A percentile compares a stretch with the other conserved stretches of the same genome.
Evolutionary conservation across 2,888 invertebrate species (phyloP).

Genomic region (Marasmarcha lunaedactyla): DNA sequence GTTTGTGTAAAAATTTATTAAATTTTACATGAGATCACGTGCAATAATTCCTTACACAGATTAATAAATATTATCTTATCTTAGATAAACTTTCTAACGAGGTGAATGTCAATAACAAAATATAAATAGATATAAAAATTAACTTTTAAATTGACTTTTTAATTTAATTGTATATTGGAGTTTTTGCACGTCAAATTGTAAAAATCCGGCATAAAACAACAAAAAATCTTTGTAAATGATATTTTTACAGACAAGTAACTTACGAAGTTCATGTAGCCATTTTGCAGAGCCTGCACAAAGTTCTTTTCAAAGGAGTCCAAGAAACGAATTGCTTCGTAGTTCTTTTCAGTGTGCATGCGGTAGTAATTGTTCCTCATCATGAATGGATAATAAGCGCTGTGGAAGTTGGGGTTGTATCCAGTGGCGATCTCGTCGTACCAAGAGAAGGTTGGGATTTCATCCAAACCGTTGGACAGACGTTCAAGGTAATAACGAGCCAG

Average conservation of each 20-base stretch:
- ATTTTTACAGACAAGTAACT: conserved; percentile 21
- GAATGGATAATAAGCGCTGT: conserved; percentile 45
- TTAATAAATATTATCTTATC: background rate
- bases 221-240: no score
- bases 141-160: no score
- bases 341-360: conserved; percentile 61
- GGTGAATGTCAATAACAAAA: no score
- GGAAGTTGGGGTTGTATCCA: conserved; percentile 35
- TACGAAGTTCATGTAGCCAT: conserved; percentile 73
- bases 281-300: conserved; percentile 57
- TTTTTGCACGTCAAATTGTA: no score
- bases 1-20: no score
- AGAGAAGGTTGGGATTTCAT: conserved; percentile 72
- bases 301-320: conserved; percentile 72
- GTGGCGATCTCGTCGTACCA: conserved; percentile 70
- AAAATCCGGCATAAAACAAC: no score
- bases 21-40: background rate
- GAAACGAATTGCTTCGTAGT: conserved; percentile 56
- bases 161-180: no score
- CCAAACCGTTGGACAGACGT: conserved; percentile 73
- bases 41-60: background rate
- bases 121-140: no score
- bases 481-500: conserved; percentile 78
- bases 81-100: no score
- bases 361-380: conserved; percentile 72